phyloP scores from a whole-genome alignment of 2,797 vertebrate species.

The Hyperoplus immaculatus region DNA sequence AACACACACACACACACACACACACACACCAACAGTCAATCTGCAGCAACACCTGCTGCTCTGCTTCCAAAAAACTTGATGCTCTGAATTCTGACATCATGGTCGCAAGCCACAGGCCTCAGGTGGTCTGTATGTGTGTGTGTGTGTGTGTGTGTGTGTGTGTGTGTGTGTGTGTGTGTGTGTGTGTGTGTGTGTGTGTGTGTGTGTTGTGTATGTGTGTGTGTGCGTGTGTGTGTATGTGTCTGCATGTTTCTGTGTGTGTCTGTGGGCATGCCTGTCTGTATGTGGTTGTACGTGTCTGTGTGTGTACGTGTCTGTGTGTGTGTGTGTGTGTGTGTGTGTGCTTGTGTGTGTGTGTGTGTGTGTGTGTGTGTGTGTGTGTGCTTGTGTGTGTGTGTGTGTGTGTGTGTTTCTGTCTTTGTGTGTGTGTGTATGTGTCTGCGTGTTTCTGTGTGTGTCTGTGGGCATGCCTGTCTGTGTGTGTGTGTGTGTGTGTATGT shows the following conservation, averaged over 20 bases:
- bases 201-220: conserved; percentile 42
- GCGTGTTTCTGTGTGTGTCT: conserved; percentile 38
- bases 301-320: too few species aligned
- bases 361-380: too few species aligned
- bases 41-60: conserved; percentile 7
- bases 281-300: too few species aligned
- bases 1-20: background rate
- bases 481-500: conserved; percentile 36
- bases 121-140: conserved; percentile 18
- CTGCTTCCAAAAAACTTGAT: conserved; percentile 13
- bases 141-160: conserved; percentile 34
- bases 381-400: background rate
- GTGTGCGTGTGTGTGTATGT: conserved; percentile 9
- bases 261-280: too few species aligned
- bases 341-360: too few species aligned
- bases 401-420: conserved; percentile 25
- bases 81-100: background rate
- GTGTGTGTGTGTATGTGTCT: conserved; percentile 37
- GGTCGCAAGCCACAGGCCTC: conserved; percentile 3
- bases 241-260: too few species aligned
- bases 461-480: conserved; percentile 8
- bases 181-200: conserved; percentile 34
- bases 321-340: too few species aligned
- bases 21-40: background rate
- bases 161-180: conserved; percentile 27